Conservation (phyloP, 2,113 vertebrate genomes). For the Urocitellus parryii region DNA sequence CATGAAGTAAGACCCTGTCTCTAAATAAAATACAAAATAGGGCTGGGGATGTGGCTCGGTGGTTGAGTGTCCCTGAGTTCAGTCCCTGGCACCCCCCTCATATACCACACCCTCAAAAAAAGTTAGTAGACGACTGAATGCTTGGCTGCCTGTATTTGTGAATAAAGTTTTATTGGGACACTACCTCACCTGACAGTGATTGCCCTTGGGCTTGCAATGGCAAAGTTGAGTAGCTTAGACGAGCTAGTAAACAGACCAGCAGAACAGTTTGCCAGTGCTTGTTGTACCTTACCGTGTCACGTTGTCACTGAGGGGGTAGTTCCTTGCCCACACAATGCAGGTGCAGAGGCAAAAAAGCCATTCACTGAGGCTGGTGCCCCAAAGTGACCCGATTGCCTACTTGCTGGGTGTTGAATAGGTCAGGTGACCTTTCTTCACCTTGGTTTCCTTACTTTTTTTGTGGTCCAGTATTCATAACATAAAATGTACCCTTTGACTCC, state of each 20-base stretch:
- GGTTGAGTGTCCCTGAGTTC: no score
- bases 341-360: not conserved
- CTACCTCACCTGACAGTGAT: not conserved
- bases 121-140: not conserved
- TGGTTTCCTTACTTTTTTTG: not conserved
- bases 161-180: not conserved
- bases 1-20: no score
- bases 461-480: not conserved
- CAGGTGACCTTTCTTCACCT: not conserved
- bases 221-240: not conserved
- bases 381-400: rapidly evolving
- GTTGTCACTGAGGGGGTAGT: not conserved
- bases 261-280: not conserved
- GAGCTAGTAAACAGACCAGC: not conserved
- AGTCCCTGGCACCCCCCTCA: no score
- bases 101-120: no score
- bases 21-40: no score
- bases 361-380: not conserved
- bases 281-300: not conserved
- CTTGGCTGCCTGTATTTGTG: not conserved
- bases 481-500: not conserved
- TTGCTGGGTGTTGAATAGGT: not conserved
- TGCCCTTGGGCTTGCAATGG: not conserved
- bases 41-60: no score
- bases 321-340: not conserved